phyloP scores from a whole-genome alignment of 1,140 invertebrate species.

The Probaryconus sp. region DNA sequence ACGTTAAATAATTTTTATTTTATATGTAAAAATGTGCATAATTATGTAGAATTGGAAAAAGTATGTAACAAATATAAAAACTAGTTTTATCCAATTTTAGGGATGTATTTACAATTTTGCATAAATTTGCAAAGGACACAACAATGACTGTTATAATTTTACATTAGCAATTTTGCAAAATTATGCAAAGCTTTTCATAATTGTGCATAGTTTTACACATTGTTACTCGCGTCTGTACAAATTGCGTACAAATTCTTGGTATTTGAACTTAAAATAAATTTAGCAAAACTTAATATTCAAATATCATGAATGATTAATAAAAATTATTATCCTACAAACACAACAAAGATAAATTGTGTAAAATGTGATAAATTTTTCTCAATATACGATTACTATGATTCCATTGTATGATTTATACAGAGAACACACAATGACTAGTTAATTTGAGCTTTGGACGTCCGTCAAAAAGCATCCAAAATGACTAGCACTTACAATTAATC shows the following conservation, averaged over 20 bases:
- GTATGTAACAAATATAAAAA: constrained; percentile 40
- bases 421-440: constrained; percentile 6
- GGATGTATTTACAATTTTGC: constrained; percentile 41
- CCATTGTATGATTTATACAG: too few species aligned
- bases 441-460: constrained; percentile 48
- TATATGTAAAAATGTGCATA: constrained; percentile 27
- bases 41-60: constrained; percentile 8
- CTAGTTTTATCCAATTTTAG: constrained; percentile 31
- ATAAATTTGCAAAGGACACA: constrained; percentile 32
- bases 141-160: constrained; percentile 14
- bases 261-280: too few species aligned
- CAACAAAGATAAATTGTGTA: too few species aligned
- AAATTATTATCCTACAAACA: too few species aligned
- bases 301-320: too few species aligned
- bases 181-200: constrained; percentile 12
- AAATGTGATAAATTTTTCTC: constrained; percentile 21
- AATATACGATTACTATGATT: constrained; percentile 25
- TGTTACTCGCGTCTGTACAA: too few species aligned
- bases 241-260: too few species aligned
- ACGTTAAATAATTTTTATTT: neutral
- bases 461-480: constrained; percentile 46
- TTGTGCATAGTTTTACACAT: constrained; percentile 23
- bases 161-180: constrained; percentile 37
- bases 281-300: too few species aligned
- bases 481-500: neutral